Conservation (phyloP, 2,888 invertebrate genomes). For the Orthonychiurus folsomi region DNA sequence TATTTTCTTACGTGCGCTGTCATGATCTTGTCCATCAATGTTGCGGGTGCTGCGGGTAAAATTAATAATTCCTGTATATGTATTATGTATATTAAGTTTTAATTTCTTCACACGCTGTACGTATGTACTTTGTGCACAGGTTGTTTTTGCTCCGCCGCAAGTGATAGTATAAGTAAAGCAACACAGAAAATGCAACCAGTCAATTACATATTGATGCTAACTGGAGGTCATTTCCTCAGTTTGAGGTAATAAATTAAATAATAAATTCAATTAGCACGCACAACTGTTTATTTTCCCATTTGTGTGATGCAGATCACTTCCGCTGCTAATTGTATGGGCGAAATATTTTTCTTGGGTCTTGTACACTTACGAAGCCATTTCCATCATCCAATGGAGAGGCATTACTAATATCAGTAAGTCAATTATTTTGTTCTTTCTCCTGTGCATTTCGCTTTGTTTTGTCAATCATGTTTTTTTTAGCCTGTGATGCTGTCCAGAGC, state of each 20-base stretch:
- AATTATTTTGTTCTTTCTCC: no score
- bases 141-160: constrained; percentile 74
- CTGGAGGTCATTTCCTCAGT: constrained; percentile 74
- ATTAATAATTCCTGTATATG: no score
- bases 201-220: constrained; percentile 76
- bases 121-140: constrained; percentile 50
- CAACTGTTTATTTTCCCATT: no score
- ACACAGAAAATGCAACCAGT: constrained; percentile 78
- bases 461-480: constrained; percentile 47
- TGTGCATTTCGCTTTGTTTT: no score
- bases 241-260: no score
- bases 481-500: constrained; percentile 48
- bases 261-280: no score
- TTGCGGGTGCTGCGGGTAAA: constrained; percentile 79
- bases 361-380: constrained; percentile 78
- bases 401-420: constrained; percentile 57
- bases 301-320: constrained; percentile 63
- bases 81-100: no score
- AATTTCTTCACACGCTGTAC: no score
- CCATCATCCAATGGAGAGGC: constrained; percentile 79
- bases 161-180: constrained; percentile 67
- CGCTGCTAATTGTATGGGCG: constrained; percentile 72
- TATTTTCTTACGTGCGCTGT: constrained; percentile 60
- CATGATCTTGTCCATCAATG: constrained; percentile 71
- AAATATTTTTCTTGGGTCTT: constrained; percentile 89